Conservation (phyloP, 2,888 invertebrate genomes). For the Drosophila lacicola region DNA sequence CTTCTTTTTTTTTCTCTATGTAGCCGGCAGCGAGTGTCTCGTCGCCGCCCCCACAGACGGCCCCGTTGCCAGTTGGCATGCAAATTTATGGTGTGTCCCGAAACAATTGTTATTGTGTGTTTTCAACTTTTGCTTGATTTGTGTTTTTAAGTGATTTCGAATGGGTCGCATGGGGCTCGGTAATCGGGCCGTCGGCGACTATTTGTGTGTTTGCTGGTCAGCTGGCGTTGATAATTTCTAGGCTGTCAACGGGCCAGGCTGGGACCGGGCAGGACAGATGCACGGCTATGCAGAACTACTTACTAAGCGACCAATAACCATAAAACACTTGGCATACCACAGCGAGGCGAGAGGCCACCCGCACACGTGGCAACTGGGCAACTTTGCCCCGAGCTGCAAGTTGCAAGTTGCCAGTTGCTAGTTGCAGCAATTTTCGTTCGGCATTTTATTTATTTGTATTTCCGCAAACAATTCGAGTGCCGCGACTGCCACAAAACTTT, state of each 20-base stretch:
- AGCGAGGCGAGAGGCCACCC: constrained; percentile 22
- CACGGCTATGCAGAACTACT: constrained; percentile 50
- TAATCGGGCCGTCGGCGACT: constrained; percentile 54
- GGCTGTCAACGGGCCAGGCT: constrained; percentile 62
- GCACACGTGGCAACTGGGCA: constrained; percentile 10
- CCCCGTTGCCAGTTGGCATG: constrained; percentile 74
- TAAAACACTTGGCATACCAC: constrained; percentile 65
- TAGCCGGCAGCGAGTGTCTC: constrained; percentile 11
- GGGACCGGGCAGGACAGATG: constrained; percentile 31
- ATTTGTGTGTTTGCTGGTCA: constrained; percentile 56
- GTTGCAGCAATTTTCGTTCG: constrained; percentile 49
- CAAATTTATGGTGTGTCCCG: constrained; percentile 82
- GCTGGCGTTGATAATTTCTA: constrained; percentile 69
- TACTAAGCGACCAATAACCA: constrained; percentile 72
- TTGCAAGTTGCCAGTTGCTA: constrained; percentile 21
- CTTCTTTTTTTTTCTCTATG: constrained; percentile 35
- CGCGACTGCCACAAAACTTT: constrained; percentile 66
- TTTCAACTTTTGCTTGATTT: constrained; percentile 80
- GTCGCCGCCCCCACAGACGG: constrained; percentile 4
- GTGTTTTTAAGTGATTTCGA: constrained; percentile 80
- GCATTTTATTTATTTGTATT: constrained; percentile 74
- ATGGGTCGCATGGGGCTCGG: constrained; percentile 70
- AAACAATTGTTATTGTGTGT: constrained; percentile 82
- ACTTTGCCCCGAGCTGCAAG: constrained; percentile 16
- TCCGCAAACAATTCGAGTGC: constrained; percentile 74